Evolutionary conservation across 2,888 invertebrate species (phyloP).

Genomic region (Eulithis testata): DNA sequence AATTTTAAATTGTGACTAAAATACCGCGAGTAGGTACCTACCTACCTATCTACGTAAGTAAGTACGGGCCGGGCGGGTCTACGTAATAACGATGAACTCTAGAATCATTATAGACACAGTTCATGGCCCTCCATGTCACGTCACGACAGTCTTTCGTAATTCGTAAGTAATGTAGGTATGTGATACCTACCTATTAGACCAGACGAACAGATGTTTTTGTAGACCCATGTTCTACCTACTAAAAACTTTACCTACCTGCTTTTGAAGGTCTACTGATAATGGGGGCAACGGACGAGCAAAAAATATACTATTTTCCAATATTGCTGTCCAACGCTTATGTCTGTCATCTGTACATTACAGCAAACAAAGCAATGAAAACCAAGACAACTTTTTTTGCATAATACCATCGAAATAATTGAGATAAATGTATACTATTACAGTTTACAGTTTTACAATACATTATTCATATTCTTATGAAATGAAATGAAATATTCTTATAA

Average conservation of each 20-base stretch:
- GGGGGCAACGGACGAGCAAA: constrained; percentile 21
- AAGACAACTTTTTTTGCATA: too few species aligned
- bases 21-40: constrained; percentile 9
- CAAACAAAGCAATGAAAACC: neutral
- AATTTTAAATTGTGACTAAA: constrained; percentile 2
- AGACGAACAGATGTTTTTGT: constrained; percentile 10
- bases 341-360: neutral
- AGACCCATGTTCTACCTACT: neutral
- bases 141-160: constrained; percentile 53
- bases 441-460: too few species aligned
- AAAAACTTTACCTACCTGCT: constrained; percentile 28
- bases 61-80: constrained; percentile 25
- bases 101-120: constrained; percentile 70
- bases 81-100: constrained; percentile 71
- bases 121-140: constrained; percentile 74
- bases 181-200: neutral
- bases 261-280: constrained; percentile 29
- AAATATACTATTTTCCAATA: constrained; percentile 17
- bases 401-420: too few species aligned
- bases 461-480: too few species aligned
- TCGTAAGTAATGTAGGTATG: constrained; percentile 5
- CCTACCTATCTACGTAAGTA: constrained; percentile 12
- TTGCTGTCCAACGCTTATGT: constrained; percentile 1
- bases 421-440: too few species aligned
- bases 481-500: too few species aligned